Evolutionary conservation across 2,113 vertebrate genomes (phyloP).

Genomic region (Jacana jacana): DNA sequence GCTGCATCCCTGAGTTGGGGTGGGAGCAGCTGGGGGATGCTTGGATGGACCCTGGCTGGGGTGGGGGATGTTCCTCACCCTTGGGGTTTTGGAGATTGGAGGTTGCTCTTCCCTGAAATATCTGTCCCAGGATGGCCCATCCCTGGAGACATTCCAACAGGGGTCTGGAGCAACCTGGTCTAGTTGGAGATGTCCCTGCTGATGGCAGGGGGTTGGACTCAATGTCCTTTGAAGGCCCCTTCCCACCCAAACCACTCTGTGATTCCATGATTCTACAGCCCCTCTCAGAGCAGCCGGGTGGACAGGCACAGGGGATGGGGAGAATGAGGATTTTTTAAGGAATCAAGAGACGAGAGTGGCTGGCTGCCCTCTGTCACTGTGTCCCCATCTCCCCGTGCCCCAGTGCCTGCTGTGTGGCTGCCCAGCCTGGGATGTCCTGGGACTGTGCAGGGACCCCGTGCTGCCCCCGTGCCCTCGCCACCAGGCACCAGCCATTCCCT

Average conservation of each 20-base stretch:
- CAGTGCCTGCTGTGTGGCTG: accelerated
- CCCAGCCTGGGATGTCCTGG: not conserved
- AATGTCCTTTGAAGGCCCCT: not conserved
- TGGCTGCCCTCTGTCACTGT: not conserved
- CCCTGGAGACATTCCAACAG: not conserved
- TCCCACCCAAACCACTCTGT: not conserved
- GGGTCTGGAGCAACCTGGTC: not conserved
- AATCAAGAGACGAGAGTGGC: accelerated
- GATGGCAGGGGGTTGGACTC: not conserved
- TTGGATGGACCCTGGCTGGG: not conserved
- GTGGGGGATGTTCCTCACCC: accelerated
- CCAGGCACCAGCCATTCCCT: too few relatives aligned
- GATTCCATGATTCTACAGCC: not conserved
- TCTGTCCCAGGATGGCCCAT: too few relatives aligned
- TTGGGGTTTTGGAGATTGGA: accelerated
- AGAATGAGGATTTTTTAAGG: not conserved
- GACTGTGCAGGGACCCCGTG: not conserved
- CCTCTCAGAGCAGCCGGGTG: accelerated
- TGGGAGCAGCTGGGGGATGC: not conserved
- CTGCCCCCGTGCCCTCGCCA: not conserved
- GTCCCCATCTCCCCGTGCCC: not conserved
- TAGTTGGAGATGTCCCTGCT: not conserved
- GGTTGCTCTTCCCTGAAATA: not conserved
- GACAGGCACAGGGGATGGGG: accelerated
- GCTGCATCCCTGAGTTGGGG: not conserved